These are phyloP conservation scores for Enteromius mattozi DNA, from an alignment of 2,797 vertebrate genomes.

Conservation along the genomic window DNA sequence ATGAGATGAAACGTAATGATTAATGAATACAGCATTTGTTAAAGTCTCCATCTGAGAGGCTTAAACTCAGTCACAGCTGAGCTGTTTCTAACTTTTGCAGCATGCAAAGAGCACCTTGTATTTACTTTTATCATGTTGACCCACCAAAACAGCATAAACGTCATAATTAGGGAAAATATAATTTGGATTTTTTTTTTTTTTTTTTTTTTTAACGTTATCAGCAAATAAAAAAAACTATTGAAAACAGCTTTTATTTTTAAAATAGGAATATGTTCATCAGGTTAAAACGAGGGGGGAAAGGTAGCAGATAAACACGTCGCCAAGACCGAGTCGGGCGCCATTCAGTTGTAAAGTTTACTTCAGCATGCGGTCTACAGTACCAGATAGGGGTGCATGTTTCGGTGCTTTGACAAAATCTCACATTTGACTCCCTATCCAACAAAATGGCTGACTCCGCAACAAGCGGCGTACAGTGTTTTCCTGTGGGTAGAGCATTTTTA, in stretches of 20 bases:
- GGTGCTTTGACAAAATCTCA: slow-evolving; percentile 11
- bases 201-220: not conserved
- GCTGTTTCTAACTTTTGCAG: slow-evolving; percentile 58
- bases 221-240: not conserved
- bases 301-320: not conserved
- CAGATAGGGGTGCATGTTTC: slow-evolving; percentile 1
- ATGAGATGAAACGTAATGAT: not conserved
- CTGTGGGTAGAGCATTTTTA: not conserved
- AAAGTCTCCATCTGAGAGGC: slow-evolving; percentile 40
- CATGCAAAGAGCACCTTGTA: slow-evolving; percentile 31
- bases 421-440: slow-evolving; percentile 56
- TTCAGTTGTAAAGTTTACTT: not conserved
- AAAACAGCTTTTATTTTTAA: not conserved
- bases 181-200: too few species aligned
- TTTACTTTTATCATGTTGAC: not conserved
- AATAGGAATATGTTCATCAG: not conserved
- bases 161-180: not conserved
- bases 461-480: slow-evolving; percentile 27
- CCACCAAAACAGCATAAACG: not conserved
- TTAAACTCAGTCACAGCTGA: slow-evolving; percentile 61
- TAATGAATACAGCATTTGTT: not conserved
- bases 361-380: slow-evolving; percentile 37
- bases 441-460: slow-evolving; percentile 69
- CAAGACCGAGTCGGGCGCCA: not conserved
- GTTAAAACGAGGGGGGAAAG: not conserved